Percentiles rank a stretch among this genome's conserved stretches.
These are phyloP conservation scores for Dryocosmus kuriphilus DNA, from an alignment of 2,888 invertebrate genomes.

Conservation along the genomic window DNA sequence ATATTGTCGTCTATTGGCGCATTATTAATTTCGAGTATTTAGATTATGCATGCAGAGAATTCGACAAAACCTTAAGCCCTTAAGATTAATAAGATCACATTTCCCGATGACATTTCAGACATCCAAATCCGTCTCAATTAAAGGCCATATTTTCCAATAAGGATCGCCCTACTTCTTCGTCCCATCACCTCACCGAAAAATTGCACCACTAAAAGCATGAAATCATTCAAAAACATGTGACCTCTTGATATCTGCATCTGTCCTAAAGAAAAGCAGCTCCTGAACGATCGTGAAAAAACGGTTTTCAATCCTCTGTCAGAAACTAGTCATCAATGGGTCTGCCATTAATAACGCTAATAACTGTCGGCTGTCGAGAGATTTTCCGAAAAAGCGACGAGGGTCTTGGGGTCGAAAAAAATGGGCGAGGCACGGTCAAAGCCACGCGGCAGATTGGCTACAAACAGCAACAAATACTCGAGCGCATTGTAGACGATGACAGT, in stretches of 20 bases:
- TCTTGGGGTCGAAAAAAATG: conserved; percentile 50
- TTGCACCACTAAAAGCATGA: too few relatives aligned
- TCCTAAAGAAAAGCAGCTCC: neutral
- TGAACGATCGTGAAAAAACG: conserved; percentile 29
- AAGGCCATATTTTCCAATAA: neutral
- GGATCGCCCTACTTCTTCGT: neutral
- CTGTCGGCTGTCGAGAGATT: conserved; percentile 65
- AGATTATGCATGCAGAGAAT: too few relatives aligned
- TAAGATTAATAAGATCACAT: too few relatives aligned
- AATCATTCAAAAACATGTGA: neutral
- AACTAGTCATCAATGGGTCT: conserved; percentile 61
- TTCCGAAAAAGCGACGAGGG: conserved; percentile 46
- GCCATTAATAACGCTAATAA: conserved; percentile 76
- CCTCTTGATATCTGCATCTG: conserved; percentile 22
- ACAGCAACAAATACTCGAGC: conserved; percentile 76
- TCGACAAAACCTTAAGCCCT: too few relatives aligned
- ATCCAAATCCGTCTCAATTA: neutral
- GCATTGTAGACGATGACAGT: conserved; percentile 56
- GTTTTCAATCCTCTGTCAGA: neutral
- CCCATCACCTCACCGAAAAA: neutral
- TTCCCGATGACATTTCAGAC: neutral
- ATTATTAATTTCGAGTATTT: too few relatives aligned
- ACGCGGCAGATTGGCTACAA: conserved; percentile 71
- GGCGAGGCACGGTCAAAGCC: conserved; percentile 64
- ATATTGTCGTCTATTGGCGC: too few relatives aligned